Evolutionary conservation across 92 coral and sea anemone genomes (phyloP).

Genomic region (Porites cylindrica): DNA sequence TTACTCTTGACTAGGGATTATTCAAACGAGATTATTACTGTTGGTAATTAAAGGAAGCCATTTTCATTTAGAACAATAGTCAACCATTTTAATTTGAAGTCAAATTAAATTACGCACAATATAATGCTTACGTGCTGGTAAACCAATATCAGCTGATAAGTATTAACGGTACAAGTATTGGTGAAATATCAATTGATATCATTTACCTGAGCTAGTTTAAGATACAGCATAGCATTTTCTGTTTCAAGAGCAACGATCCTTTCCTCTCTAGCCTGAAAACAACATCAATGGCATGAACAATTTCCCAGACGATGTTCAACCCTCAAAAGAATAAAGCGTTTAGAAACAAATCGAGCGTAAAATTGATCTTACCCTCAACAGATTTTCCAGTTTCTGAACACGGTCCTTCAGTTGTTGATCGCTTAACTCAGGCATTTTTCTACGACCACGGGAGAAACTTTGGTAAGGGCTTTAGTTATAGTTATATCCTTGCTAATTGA

Average conservation of each 20-base stretch:
- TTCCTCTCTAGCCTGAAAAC: conserved; percentile 94
- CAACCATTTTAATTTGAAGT: background rate
- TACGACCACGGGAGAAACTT: background rate
- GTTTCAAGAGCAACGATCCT: conserved; percentile 97
- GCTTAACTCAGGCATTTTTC: conserved; percentile 88
- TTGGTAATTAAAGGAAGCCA: background rate
- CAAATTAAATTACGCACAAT: background rate
- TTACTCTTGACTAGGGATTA: too few species aligned
- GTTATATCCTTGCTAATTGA: background rate
- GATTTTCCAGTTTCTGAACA: conserved; percentile 93
- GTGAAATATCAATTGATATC: background rate
- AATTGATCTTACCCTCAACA: conserved; percentile 76
- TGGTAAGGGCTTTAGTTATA: background rate
- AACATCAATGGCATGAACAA: background rate
- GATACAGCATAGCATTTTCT: conserved; percentile 98
- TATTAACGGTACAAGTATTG: background rate
- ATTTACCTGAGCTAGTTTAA: conserved; percentile 95
- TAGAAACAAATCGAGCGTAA: background rate
- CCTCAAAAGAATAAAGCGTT: background rate
- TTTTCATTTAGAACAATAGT: background rate
- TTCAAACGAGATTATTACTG: background rate
- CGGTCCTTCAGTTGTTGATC: conserved; percentile 85
- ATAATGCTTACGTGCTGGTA: background rate
- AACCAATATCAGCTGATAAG: background rate
- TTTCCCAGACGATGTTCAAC: background rate